phyloP scores from a whole-genome alignment of 2,797 vertebrate genomes.

The Zalophus californianus region DNA sequence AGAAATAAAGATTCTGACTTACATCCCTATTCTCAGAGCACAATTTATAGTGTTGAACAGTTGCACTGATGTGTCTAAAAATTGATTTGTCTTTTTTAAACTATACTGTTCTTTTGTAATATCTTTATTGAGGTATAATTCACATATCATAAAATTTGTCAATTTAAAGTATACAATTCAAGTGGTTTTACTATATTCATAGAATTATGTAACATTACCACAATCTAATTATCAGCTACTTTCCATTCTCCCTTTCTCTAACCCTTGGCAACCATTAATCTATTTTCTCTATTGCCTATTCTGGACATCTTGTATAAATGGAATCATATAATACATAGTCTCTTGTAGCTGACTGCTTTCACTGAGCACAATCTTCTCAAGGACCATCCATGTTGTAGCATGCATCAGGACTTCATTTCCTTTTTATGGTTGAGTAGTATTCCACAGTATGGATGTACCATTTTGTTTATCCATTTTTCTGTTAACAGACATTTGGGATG shows the following conservation, averaged over 20 bases:
- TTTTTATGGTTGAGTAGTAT: background rate
- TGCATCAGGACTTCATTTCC: background rate
- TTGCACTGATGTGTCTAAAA: background rate
- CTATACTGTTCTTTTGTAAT: background rate
- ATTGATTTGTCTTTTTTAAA: background rate
- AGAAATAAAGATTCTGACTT: background rate
- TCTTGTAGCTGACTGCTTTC: background rate
- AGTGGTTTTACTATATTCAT: background rate
- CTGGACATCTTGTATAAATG: background rate
- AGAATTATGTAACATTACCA: background rate
- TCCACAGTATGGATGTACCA: background rate
- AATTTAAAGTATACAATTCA: slow-evolving; percentile 2
- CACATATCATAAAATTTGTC: background rate
- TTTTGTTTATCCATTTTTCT: background rate
- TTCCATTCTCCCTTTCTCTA: background rate
- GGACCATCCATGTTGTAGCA: background rate
- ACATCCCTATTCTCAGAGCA: background rate
- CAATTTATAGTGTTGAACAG: background rate
- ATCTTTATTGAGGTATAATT: background rate
- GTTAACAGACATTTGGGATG: background rate
- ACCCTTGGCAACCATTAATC: background rate
- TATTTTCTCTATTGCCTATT: background rate
- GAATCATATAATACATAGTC: background rate
- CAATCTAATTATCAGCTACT: background rate
- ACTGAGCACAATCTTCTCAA: background rate